Conservation (phyloP, 2,888 invertebrate species). For the Teleiodes luculella region DNA sequence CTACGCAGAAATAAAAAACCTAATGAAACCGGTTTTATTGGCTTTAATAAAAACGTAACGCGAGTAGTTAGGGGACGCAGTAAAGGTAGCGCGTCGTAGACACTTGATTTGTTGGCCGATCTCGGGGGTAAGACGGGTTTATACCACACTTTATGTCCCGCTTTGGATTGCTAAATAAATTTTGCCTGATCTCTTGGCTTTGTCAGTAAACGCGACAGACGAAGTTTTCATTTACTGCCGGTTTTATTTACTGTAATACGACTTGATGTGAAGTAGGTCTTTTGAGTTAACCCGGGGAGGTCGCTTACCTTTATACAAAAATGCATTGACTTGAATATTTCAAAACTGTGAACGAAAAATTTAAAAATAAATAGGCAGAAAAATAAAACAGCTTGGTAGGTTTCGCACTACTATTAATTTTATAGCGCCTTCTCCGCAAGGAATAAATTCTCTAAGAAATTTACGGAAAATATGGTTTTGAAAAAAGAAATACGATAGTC, state of each 20-base stretch:
- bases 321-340: too few relatives aligned
- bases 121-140: conserved; percentile 3
- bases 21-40: conserved; percentile 58
- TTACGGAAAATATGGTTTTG: too few relatives aligned
- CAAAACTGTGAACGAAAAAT: too few relatives aligned
- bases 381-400: too few relatives aligned
- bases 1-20: conserved; percentile 56
- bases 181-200: conserved; percentile 2
- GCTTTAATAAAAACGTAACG: conserved; percentile 55
- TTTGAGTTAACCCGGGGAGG: too few relatives aligned
- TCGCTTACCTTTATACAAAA: too few relatives aligned
- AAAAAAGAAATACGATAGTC: too few relatives aligned
- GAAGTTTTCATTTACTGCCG: background rate
- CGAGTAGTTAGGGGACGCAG: conserved; percentile 25
- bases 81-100: conserved; percentile 26
- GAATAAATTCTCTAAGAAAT: too few relatives aligned
- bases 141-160: background rate
- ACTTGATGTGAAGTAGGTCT: background rate
- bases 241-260: background rate
- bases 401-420: too few relatives aligned
- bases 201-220: background rate
- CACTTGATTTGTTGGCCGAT: conserved; percentile 33
- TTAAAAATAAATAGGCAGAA: too few relatives aligned
- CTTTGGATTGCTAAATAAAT: conserved; percentile 8
- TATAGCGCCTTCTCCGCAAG: too few relatives aligned